Evolutionary conservation across 2,888 invertebrate species (phyloP), one percentile per base, ranked within the genome.

Genomic region (Pocota personata): DNA sequence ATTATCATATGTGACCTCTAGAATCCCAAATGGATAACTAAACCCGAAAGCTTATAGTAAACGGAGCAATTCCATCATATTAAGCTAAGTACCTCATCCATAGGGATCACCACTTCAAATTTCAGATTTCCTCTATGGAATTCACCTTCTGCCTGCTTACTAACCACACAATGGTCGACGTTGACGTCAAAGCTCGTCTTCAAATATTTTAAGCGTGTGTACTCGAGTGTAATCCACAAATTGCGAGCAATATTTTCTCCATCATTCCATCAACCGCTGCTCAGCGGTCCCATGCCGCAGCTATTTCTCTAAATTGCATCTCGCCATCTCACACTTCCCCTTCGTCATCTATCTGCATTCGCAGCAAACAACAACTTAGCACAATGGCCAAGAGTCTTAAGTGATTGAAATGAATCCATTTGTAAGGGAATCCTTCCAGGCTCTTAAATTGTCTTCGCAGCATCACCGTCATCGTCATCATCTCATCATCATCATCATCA

Each of bases 381-480:
- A 84, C 83, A 84, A 84, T 84, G 73, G 83, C 62, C 79, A 40
- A 79, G 73, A 69, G 73, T 84, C 79, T 84, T 84, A 84, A 84
- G 83, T 84, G 83, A 84, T 84, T 84, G 79, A 84, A 84, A 84
- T 79, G 83, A 84, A 79, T 79, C 79, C 83, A 79, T 84, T 84
- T 75, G 83, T 69, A 79, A 78, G 60, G 16, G 73, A 78, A 67
- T 79, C 73, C 73, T 79, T 79, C 55, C 69, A 75, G 37, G 27
- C 62, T 69, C 57, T 78, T 73, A 69, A 75, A 79, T 84, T 84
- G 79, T 79, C 79, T 75, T 75, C 69, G 62, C 73, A 40, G 50
- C 62, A 12, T 14, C 21, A 16, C 12, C 50, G 3, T 40, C 21
- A 8, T 27, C 67, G 27, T 37, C 48, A 52, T 58, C 50, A 37